These are phyloP conservation scores for Gobio occitaniae DNA, from an alignment of 2,797 vertebrate species.

Conservation along the genomic window DNA sequence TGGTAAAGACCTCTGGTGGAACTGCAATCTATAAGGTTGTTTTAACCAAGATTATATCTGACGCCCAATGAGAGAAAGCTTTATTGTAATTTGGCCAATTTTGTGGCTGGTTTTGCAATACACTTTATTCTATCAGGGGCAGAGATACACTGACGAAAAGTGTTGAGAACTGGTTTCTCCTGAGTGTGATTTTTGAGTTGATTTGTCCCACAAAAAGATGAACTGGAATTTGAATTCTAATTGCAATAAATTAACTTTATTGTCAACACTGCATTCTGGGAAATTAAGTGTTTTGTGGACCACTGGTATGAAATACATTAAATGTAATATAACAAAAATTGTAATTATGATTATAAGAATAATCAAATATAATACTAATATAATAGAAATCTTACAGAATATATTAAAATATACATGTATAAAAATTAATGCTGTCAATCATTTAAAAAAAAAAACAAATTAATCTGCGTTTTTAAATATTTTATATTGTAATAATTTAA, in stretches of 20 bases:
- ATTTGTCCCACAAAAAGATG: neutral
- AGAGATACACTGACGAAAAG: neutral
- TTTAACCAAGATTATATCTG: conserved; percentile 30
- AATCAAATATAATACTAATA: neutral
- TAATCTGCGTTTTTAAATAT: too few relatives aligned
- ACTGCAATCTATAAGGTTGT: conserved; percentile 20
- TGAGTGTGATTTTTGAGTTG: neutral
- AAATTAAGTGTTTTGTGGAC: too few relatives aligned
- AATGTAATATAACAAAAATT: neutral
- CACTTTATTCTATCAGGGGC: neutral
- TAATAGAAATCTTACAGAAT: neutral
- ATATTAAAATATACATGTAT: neutral
- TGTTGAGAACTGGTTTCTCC: neutral
- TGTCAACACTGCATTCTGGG: neutral
- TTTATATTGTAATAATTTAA: too few relatives aligned
- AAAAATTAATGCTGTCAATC: too few relatives aligned
- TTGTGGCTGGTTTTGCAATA: neutral
- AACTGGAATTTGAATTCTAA: neutral
- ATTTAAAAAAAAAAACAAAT: too few relatives aligned
- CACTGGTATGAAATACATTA: neutral
- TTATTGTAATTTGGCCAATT: conserved; percentile 12
- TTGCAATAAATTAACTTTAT: neutral
- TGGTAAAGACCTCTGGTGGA: conserved; percentile 37
- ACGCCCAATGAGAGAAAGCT: neutral
- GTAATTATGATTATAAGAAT: neutral